phyloP scores from a whole-genome alignment of 1,140 invertebrate genomes.

The Sycophila sp. region DNA sequence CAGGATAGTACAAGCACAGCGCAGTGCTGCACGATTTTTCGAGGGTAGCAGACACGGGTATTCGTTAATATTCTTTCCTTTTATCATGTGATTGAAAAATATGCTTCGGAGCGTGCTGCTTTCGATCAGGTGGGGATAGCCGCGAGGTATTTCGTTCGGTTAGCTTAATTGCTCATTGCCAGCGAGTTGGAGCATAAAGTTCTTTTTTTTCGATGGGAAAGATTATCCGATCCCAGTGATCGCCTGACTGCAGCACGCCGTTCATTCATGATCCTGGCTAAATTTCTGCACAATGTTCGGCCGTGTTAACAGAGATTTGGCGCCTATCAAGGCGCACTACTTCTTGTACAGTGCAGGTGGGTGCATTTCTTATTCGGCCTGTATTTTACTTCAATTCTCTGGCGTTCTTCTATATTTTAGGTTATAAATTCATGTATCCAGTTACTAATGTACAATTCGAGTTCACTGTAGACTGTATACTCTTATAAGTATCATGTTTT shows the following conservation, averaged over 20 bases:
- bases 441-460: too few species aligned
- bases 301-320: conserved; percentile 76
- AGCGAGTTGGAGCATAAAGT: background rate
- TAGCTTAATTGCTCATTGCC: background rate
- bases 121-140: background rate
- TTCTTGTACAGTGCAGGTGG: conserved; percentile 90
- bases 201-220: conserved; percentile 5
- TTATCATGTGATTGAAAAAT: conserved; percentile 14
- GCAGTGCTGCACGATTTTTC: too few species aligned
- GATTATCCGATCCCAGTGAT: background rate
- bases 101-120: background rate
- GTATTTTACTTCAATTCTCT: background rate
- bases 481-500: too few species aligned
- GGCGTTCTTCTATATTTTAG: too few species aligned
- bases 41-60: too few species aligned
- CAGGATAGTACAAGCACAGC: too few species aligned
- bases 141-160: background rate
- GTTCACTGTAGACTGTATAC: too few species aligned
- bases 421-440: too few species aligned
- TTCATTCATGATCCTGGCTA: background rate
- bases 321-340: conserved; percentile 89
- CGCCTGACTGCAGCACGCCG: background rate
- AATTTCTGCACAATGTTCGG: conserved; percentile 49
- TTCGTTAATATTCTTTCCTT: too few species aligned
- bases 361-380: conserved; percentile 38